phyloP scores from a whole-genome alignment of 2,888 invertebrate genomes.

The Pyrrhosoma nymphula region DNA sequence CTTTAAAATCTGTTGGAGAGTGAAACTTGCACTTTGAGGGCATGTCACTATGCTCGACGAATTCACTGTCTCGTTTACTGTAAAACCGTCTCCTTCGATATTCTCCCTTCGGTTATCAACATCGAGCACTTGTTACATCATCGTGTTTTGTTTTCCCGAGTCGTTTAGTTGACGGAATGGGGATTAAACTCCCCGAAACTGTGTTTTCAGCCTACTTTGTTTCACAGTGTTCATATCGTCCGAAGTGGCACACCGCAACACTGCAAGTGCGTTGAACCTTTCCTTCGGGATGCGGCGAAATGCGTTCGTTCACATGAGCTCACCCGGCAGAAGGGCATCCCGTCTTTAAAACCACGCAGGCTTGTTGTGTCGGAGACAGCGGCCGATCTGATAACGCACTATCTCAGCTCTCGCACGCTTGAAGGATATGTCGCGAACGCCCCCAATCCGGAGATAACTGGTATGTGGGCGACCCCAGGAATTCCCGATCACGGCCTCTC shows the following conservation, averaged over 20 bases:
- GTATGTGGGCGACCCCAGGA: not conserved
- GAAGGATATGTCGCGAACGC: not conserved
- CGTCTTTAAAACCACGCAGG: not conserved
- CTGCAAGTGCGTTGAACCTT: not conserved
- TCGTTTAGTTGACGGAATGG: too few relatives aligned
- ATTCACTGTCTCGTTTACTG: too few relatives aligned
- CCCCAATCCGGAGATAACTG: slow-evolving; percentile 12
- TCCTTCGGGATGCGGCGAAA: not conserved
- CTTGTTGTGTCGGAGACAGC: not conserved
- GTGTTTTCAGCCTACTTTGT: too few relatives aligned
- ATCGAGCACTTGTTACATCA: not conserved
- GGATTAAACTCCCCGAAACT: too few relatives aligned
- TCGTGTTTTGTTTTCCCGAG: too few relatives aligned
- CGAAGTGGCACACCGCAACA: not conserved
- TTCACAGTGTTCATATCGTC: not conserved
- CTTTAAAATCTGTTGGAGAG: too few relatives aligned
- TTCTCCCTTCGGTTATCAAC: not conserved
- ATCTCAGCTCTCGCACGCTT: not conserved
- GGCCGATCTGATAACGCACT: slow-evolving; percentile 1
- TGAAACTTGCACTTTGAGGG: too few relatives aligned
- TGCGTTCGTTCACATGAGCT: not conserved
- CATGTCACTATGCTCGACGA: too few relatives aligned
- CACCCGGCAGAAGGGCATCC: too few relatives aligned
- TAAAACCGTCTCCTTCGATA: not conserved
- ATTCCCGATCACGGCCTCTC: not conserved